These are phyloP conservation scores for Agrilus cyanescens DNA, from an alignment of 2,888 invertebrate species.

Conservation along the genomic window DNA sequence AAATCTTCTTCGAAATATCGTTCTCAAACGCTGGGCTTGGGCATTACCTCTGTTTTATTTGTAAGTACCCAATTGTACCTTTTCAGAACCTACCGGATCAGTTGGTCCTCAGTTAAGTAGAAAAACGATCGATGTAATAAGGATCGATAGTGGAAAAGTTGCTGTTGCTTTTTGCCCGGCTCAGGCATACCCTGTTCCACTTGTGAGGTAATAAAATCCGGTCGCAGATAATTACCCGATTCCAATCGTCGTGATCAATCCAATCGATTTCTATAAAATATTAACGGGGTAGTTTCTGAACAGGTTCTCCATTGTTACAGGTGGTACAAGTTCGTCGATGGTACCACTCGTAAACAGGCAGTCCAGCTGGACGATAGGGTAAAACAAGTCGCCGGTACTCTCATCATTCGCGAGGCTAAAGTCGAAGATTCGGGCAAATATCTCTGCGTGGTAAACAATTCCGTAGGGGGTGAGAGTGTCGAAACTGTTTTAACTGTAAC, in stretches of 20 bases:
- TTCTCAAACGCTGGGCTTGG: neutral
- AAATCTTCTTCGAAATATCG: neutral
- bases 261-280: neutral
- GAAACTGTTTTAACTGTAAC: constrained; percentile 88
- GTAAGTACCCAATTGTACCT: constrained; percentile 6
- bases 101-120: constrained; percentile 51
- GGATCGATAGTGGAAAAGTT: constrained; percentile 26
- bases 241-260: neutral
- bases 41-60: constrained; percentile 1
- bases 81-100: constrained; percentile 56
- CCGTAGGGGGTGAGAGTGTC: constrained; percentile 86
- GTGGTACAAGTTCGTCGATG: constrained; percentile 90
- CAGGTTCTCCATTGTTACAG: constrained; percentile 51
- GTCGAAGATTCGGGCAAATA: constrained; percentile 92
- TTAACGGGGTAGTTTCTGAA: neutral
- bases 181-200: constrained; percentile 63
- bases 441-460: constrained; percentile 87
- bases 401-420: constrained; percentile 82
- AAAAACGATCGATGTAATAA: constrained; percentile 40
- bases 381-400: constrained; percentile 85
- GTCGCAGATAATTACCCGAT: neutral
- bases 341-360: constrained; percentile 74
- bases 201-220: constrained; percentile 50
- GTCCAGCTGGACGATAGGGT: constrained; percentile 81
- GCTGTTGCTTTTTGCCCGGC: constrained; percentile 56